A percentile compares a stretch with the other conserved stretches of the same genome.
Evolutionary conservation across 2,797 vertebrate species (phyloP).

Genomic region (Lacerta agilis): DNA sequence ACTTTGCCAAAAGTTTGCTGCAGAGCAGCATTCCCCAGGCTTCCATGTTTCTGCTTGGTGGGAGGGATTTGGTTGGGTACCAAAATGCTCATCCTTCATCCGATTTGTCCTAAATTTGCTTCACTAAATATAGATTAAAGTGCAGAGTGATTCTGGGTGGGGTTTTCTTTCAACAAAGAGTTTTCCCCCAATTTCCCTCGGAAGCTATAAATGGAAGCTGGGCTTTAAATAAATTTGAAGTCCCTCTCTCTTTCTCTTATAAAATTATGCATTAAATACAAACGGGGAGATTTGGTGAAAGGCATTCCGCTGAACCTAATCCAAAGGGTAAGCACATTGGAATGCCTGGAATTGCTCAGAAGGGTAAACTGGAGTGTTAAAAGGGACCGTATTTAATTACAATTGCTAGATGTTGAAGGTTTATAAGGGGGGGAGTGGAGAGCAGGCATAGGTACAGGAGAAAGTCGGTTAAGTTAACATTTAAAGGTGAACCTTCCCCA

Average conservation of each 20-base stretch:
- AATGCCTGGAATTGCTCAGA: slow-evolving; percentile 41
- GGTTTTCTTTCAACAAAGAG: slow-evolving; percentile 33
- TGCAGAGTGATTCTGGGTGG: neutral
- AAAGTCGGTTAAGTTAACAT: too few relatives aligned
- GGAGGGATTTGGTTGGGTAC: too few relatives aligned
- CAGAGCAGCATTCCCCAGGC: neutral
- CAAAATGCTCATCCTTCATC: slow-evolving; percentile 20
- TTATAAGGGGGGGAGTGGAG: neutral
- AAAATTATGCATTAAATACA: slow-evolving; percentile 39
- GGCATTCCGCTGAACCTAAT: slow-evolving; percentile 40
- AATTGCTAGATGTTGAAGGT: neutral
- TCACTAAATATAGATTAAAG: slow-evolving; percentile 43
- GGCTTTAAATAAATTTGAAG: slow-evolving; percentile 43
- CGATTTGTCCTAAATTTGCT: slow-evolving; percentile 32
- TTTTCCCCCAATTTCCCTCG: neutral
- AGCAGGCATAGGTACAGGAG: neutral
- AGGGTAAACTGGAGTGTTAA: slow-evolving; percentile 20
- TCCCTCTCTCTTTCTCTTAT: slow-evolving; percentile 35
- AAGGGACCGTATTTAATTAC: slow-evolving; percentile 12
- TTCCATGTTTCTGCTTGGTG: neutral
- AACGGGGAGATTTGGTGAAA: slow-evolving; percentile 51
- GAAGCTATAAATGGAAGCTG: slow-evolving; percentile 46
- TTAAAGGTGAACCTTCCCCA: too few relatives aligned
- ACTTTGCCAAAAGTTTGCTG: neutral
- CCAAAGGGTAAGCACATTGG: slow-evolving; percentile 57